These are phyloP conservation scores for Acipenser oxyrinchus DNA, from an alignment of 2,797 vertebrate genomes.

Conservation along the genomic window DNA sequence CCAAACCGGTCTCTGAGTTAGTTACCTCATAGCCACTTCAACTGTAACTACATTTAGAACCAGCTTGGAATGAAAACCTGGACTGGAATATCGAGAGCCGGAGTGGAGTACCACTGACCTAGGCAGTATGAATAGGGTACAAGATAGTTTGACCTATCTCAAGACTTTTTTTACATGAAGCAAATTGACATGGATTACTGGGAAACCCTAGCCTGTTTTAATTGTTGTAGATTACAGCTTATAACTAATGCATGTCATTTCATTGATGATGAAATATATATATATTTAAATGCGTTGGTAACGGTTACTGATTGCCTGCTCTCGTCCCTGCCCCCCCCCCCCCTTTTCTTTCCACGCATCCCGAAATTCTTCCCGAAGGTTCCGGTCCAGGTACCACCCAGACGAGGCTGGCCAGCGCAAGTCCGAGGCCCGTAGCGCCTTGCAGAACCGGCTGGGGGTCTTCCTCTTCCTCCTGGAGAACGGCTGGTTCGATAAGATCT, in stretches of 20 bases:
- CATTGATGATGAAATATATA: background rate
- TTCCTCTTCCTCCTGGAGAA: slow-evolving; percentile 71
- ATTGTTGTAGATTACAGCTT: background rate
- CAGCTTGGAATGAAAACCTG: no score
- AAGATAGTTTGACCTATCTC: no score
- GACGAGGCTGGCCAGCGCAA: slow-evolving; percentile 76
- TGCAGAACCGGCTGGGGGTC: no score
- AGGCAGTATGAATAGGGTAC: no score
- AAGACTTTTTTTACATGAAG: no score
- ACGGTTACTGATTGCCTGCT: slow-evolving; percentile 12
- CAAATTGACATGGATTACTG: background rate
- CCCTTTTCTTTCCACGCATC: background rate
- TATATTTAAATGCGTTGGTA: background rate
- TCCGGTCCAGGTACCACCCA: slow-evolving; percentile 77
- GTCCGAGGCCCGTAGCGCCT: slow-evolving; percentile 49
- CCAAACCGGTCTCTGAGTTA: no score
- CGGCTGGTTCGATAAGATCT: no score
- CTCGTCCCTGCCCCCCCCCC: background rate
- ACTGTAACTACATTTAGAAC: no score
- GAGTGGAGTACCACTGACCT: no score
- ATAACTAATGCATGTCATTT: background rate
- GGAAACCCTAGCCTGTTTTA: background rate
- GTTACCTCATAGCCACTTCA: no score
- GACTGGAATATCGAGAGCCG: no score
- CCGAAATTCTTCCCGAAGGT: no score